These are phyloP conservation scores for Brotogeris chrysoptera DNA, from an alignment of 2,797 vertebrate genomes.

Conservation along the genomic window DNA sequence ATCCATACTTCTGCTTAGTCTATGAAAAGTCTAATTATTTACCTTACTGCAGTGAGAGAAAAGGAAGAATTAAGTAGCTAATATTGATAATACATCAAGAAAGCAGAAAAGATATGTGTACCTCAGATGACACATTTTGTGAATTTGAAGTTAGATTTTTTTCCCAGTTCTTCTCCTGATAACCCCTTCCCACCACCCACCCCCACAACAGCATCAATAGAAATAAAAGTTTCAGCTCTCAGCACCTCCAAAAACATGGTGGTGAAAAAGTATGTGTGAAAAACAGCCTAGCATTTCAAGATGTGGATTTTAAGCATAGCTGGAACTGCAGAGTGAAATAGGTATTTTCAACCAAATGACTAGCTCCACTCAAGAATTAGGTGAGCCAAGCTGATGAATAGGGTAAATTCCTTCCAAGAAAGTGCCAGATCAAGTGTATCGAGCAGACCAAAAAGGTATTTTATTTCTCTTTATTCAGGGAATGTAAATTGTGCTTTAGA, in stretches of 20 bases:
- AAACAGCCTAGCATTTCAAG: background rate
- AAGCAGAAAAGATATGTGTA: background rate
- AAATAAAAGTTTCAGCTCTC: background rate
- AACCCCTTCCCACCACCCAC: background rate
- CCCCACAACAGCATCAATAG: background rate
- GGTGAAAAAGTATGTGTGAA: background rate
- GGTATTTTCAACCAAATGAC: background rate
- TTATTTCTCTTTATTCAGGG: background rate
- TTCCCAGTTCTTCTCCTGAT: background rate
- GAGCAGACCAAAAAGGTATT: background rate
- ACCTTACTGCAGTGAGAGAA: background rate
- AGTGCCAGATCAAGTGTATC: background rate
- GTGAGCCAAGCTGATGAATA: background rate
- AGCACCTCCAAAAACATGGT: background rate
- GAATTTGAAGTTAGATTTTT: background rate
- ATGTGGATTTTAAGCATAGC: background rate
- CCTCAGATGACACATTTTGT: background rate
- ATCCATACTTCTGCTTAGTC: background rate
- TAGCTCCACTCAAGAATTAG: background rate
- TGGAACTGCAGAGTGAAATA: background rate
- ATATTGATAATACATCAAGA: background rate
- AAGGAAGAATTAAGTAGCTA: background rate
- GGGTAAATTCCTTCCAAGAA: background rate
- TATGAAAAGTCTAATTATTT: background rate
- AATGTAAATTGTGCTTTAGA: slow-evolving; percentile 4